These are phyloP conservation scores for Tragelaphus buxtoni DNA, from an alignment of 2,113 vertebrate species.

Conservation along the genomic window DNA sequence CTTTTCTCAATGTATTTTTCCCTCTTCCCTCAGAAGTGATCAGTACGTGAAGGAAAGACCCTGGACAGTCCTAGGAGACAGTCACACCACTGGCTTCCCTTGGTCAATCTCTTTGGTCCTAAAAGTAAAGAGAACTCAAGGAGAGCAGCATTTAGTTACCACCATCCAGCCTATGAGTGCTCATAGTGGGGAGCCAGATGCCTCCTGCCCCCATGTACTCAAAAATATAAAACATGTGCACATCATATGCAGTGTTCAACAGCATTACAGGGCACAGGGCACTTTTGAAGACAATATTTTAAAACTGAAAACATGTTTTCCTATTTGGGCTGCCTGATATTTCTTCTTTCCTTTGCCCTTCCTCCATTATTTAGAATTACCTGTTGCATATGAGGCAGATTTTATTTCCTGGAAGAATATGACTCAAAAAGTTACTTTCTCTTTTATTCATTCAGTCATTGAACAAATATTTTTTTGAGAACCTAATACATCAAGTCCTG, in stretches of 20 bases:
- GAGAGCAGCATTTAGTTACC: not conserved
- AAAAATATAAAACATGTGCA: conserved; percentile 47
- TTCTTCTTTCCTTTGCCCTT: not conserved
- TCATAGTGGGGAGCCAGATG: conserved; percentile 26
- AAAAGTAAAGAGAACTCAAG: not conserved
- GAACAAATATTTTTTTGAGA: not conserved
- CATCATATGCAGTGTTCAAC: not conserved
- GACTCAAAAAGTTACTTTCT: not conserved
- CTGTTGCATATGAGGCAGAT: not conserved
- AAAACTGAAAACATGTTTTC: not conserved
- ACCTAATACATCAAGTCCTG: not conserved
- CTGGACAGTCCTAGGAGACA: not conserved
- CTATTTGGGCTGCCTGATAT: not conserved
- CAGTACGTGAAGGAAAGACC: not conserved
- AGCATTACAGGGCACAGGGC: not conserved
- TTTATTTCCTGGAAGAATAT: not conserved
- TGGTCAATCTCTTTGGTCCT: not conserved
- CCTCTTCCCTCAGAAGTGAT: not conserved
- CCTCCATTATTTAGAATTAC: not conserved
- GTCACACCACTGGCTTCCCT: not conserved
- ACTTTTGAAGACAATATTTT: conserved; percentile 6
- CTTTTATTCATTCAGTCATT: not conserved
- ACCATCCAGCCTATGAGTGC: not conserved
- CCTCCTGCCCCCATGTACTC: not conserved
- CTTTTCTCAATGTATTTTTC: not conserved